Evolutionary conservation across 2,797 vertebrate species (phyloP).

Genomic region (Sphaeramia orbicularis): DNA sequence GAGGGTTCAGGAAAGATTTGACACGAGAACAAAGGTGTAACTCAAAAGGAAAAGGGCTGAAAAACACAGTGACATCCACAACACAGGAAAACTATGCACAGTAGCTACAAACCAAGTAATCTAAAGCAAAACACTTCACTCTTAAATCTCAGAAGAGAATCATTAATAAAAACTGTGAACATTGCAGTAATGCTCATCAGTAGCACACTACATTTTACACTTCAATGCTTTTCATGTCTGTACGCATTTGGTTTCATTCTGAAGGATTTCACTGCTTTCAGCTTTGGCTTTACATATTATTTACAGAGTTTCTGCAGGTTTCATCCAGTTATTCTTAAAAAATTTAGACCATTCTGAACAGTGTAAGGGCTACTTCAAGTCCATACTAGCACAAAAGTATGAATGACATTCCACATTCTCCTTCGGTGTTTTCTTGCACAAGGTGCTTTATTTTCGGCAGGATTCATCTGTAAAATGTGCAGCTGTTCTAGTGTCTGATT

Average conservation of each 20-base stretch:
- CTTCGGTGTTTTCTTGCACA: too few relatives aligned
- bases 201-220: background rate
- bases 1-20: constrained; percentile 62
- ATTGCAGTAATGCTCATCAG: too few relatives aligned
- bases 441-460: too few relatives aligned
- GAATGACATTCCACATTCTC: too few relatives aligned
- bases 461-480: too few relatives aligned
- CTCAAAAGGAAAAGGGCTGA: constrained; percentile 44
- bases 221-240: background rate
- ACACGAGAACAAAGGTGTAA: constrained; percentile 54
- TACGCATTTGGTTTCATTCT: constrained; percentile 19
- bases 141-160: too few relatives aligned
- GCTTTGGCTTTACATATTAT: background rate
- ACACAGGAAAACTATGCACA: constrained; percentile 18
- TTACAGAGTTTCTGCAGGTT: background rate
- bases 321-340: too few relatives aligned
- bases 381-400: too few relatives aligned
- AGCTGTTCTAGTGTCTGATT: too few relatives aligned
- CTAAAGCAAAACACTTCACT: constrained; percentile 14
- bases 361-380: too few relatives aligned
- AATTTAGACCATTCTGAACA: too few relatives aligned
- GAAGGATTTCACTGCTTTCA: background rate
- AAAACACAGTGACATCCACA: constrained; percentile 41
- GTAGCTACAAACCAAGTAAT: constrained; percentile 21
- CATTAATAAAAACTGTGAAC: too few relatives aligned